phyloP scores from a whole-genome alignment of 2,797 vertebrate species.

The Ceryle rudis region DNA sequence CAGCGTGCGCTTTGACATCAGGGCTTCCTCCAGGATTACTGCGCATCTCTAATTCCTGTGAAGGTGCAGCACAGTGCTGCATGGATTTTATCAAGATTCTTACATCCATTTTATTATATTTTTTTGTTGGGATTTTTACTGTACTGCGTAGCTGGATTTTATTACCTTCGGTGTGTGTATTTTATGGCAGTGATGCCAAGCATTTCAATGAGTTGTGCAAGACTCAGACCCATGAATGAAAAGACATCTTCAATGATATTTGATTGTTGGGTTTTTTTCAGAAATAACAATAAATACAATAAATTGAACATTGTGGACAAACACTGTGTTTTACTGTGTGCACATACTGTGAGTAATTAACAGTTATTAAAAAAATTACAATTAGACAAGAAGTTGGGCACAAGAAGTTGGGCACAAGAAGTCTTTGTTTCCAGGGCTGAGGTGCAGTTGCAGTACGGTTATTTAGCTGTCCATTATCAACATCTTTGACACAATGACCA shows the following conservation, averaged over 20 bases:
- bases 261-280: neutral
- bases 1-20: neutral
- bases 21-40: neutral
- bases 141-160: constrained; percentile 47
- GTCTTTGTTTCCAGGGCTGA: neutral
- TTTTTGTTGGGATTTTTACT: constrained; percentile 63
- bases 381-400: neutral
- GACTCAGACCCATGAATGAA: neutral
- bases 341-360: neutral
- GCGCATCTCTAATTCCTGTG: neutral
- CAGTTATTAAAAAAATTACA: neutral
- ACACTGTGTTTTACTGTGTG: neutral
- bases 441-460: neutral
- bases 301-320: neutral
- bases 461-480: neutral
- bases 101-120: constrained; percentile 58
- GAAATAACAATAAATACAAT: constrained; percentile 13
- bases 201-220: constrained; percentile 60
- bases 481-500: neutral
- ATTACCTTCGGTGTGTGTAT: constrained; percentile 41
- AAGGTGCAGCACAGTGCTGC: neutral
- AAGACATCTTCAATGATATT: neutral
- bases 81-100: constrained; percentile 42
- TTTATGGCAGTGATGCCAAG: constrained; percentile 45
- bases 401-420: neutral